These are phyloP conservation scores for Pristionchus exspectatus DNA, from an alignment of 2,888 invertebrate genomes.

Conservation along the genomic window DNA sequence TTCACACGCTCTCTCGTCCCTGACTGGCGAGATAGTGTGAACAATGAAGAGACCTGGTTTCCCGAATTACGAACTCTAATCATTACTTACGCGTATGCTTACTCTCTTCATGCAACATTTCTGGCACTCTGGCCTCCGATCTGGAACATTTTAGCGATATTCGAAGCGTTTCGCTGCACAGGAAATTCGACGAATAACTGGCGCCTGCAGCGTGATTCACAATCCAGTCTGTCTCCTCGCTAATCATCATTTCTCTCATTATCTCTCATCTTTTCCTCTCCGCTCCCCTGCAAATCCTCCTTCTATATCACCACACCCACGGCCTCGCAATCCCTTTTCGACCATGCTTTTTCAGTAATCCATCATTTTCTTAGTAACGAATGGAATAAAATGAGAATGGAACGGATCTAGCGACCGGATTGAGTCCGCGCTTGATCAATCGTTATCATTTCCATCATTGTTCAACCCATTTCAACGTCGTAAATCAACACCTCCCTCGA, in stretches of 20 bases:
- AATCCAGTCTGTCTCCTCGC: constrained; percentile 14
- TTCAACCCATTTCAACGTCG: neutral
- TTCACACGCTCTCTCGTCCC: too few relatives aligned
- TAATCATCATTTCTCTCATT: constrained; percentile 1
- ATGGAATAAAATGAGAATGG: neutral
- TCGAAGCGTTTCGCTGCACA: neutral
- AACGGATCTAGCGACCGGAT: neutral
- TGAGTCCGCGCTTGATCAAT: neutral
- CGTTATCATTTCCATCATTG: neutral
- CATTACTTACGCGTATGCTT: neutral
- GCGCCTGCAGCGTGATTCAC: constrained; percentile 38
- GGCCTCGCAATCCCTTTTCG: neutral
- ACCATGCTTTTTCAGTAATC: neutral
- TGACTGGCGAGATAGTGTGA: too few relatives aligned
- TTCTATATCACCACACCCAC: neutral
- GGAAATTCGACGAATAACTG: neutral
- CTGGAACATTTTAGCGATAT: neutral
- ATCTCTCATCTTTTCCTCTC: neutral
- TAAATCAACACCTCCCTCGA: neutral
- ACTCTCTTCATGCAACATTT: neutral
- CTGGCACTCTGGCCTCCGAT: neutral
- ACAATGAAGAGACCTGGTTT: neutral
- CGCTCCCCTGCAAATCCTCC: neutral
- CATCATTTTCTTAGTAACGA: neutral
- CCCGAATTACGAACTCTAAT: neutral